Base-by-base conservation (phyloP, 2,888 invertebrate genomes). In the Epinotia demarniana region DNA sequence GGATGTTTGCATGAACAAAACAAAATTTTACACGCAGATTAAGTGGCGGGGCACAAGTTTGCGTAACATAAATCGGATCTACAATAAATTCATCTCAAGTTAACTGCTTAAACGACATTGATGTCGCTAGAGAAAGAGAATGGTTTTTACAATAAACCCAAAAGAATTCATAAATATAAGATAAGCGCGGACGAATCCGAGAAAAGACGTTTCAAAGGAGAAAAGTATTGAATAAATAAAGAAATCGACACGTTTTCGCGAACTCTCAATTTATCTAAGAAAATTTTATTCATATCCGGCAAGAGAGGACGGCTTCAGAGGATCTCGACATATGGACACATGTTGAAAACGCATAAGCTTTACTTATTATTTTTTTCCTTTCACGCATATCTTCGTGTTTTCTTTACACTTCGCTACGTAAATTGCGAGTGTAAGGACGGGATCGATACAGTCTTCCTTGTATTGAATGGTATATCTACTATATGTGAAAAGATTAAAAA, bases 161-260 rank as follows among this genome's bases (percentile, higher is more conserved):
- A 89, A 89, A 87, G 86, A 87, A 89, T 89, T 89, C 88, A 89
- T 89, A 91, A 90, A 91, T 89, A 88, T 87, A 85, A 86, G 87
- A 90, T 90, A 90, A 90, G 85, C 86, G 85, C 85, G 84, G 87
- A 87, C 84, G 87, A 89, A 88, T 89, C 86, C 87, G 84, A 86
- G 82, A 83, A 85, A 86, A 87, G 89, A 85, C 87, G 86, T 86
- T 90, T 90, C 89, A 91, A 89, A 91, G 87, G 87, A 88, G 87
- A 88, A 86, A 90, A 90, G 90, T 89, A 90, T 91, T 92, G 90
- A 92, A 92, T 92, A 92, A 92, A 91, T 92, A 92, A 92, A 90
- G 91, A 91, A 90, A 92, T 92, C 89, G 92, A 92, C 92, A 92
- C 91, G 91, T 91, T 91, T 90, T 90, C 87, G 89, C 89, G 88